Evolutionary conservation across 2,888 invertebrate species (phyloP).

Genomic region (Zygothrica quintamaculata): DNA sequence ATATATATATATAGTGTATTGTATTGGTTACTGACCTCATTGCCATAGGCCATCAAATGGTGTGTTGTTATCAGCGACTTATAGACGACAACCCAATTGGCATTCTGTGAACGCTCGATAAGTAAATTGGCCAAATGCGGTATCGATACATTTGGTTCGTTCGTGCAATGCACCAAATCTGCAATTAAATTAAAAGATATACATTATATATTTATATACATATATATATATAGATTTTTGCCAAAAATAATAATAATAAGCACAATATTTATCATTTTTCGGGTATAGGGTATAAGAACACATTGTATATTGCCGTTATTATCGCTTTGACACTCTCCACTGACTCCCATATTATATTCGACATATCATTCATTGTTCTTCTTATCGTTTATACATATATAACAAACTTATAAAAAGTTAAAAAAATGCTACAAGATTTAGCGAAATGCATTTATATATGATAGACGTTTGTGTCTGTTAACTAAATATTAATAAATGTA

Average conservation of each 20-base stretch:
- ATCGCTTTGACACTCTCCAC: too few species aligned
- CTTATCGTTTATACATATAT: conserved; percentile 26
- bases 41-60: conserved; percentile 99
- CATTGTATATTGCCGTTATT: too few species aligned
- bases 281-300: too few species aligned
- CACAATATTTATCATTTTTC: too few species aligned
- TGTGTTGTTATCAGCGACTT: conserved; percentile 99
- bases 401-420: conserved; percentile 11
- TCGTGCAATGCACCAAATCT: conserved; percentile 99
- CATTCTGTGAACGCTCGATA: conserved; percentile 98
- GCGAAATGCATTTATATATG: conserved; percentile 15
- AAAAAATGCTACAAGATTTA: conserved; percentile 6
- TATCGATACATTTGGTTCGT: conserved; percentile 99
- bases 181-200: conserved; percentile 86
- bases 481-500: too few species aligned
- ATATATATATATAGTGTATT: background rate
- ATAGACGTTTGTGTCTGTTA: conserved; percentile 28
- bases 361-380: conserved; percentile 25
- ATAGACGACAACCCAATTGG: conserved; percentile 99
- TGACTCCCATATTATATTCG: conserved; percentile 1
- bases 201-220: background rate
- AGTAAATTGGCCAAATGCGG: conserved; percentile 99
- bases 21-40: conserved; percentile 91
- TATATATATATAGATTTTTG: background rate
- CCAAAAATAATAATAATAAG: too few species aligned